Percentiles rank a stretch among this genome's conserved stretches.
Conservation (phyloP, 2,888 invertebrate species). For the Drosophila neoperkinsi region DNA sequence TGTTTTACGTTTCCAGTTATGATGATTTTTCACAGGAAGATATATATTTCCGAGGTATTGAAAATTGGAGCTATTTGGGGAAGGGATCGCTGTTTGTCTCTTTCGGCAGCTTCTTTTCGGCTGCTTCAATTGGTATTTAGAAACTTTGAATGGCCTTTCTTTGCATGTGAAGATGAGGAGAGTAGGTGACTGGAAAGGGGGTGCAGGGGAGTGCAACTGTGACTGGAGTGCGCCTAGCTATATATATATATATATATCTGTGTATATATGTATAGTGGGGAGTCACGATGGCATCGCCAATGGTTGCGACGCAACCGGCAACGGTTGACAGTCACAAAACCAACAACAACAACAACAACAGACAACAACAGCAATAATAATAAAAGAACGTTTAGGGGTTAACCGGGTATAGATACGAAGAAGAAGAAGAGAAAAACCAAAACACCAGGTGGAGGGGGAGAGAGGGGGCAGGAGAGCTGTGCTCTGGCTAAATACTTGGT, state of each 20-base stretch:
- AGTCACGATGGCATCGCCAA: constrained; percentile 55
- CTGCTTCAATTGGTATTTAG: constrained; percentile 40
- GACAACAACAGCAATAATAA: constrained; percentile 5
- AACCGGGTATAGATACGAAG: constrained; percentile 8
- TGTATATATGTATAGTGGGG: neutral
- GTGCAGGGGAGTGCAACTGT: constrained; percentile 1
- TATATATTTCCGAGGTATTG: neutral
- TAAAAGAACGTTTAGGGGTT: constrained; percentile 52
- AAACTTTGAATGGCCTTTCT: constrained; percentile 35
- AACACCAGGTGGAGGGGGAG: neutral
- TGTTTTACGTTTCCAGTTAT: neutral
- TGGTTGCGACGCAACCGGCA: constrained; percentile 36
- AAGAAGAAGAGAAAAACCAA: neutral
- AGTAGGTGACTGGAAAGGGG: neutral
- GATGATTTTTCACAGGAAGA: neutral
- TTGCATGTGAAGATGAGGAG: constrained; percentile 21
- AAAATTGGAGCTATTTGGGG: neutral
- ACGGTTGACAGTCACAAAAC: constrained; percentile 41
- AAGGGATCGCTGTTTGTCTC: constrained; percentile 23
- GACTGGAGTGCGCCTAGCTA: neutral
- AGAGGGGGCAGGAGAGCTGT: neutral
- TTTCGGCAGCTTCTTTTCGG: constrained; percentile 20
- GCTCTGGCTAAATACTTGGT: constrained; percentile 49
- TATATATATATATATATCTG: neutral
- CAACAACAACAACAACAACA: constrained; percentile 29